Conservation (phyloP, 2,113 vertebrate genomes). For the Petrocephalus zakoni region DNA sequence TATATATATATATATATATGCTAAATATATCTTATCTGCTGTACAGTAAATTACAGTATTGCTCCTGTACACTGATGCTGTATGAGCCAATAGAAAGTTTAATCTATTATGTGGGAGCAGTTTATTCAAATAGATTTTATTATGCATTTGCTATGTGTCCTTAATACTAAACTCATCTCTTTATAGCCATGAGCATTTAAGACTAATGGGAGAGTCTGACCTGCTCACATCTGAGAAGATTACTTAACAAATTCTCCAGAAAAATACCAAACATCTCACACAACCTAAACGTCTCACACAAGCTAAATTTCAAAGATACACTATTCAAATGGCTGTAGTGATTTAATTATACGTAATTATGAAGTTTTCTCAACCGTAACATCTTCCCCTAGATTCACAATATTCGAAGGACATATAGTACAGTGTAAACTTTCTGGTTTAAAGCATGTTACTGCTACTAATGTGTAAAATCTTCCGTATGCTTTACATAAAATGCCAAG, state of each 20-base stretch:
- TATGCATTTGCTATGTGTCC: neutral
- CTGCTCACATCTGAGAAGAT: neutral
- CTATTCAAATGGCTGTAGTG: neutral
- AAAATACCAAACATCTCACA: neutral
- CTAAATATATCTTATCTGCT: neutral
- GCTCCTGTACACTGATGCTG: neutral
- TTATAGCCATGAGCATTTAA: neutral
- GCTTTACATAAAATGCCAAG: neutral
- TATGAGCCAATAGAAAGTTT: neutral
- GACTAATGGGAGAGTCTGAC: neutral
- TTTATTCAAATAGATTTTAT: neutral
- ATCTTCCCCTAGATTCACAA: neutral
- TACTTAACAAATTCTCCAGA: neutral
- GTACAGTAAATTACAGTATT: neutral
- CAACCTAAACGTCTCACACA: neutral
- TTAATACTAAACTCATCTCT: slow-evolving; percentile 2
- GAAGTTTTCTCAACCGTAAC: neutral
- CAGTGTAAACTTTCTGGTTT: neutral
- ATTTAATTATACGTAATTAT: neutral
- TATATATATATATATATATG: slow-evolving; percentile 6
- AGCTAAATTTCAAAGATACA: neutral
- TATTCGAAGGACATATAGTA: neutral
- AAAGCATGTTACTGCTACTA: neutral
- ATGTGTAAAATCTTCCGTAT: neutral
- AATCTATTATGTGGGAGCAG: neutral